A percentile compares a stretch with the other conserved stretches of the same genome.
phyloP scores from a whole-genome alignment of 2,113 vertebrate genomes.

The Paracanthobrama guichenoti region DNA sequence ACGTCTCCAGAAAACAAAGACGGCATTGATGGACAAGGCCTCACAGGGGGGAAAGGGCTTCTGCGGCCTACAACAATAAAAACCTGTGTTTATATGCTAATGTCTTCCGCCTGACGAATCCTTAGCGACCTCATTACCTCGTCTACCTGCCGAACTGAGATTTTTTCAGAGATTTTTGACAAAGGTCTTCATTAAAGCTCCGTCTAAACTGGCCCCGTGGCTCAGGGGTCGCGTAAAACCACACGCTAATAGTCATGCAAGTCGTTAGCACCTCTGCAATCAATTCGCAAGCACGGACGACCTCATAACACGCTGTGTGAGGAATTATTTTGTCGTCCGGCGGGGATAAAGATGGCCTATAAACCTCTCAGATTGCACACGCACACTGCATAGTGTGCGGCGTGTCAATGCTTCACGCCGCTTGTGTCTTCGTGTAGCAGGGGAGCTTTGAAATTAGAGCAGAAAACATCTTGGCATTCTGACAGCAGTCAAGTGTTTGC shows the following conservation, averaged over 20 bases:
- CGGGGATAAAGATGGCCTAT: constrained; percentile 27
- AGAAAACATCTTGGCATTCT: constrained; percentile 13
- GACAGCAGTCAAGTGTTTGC: background rate
- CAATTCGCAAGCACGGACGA: background rate
- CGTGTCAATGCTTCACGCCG: background rate
- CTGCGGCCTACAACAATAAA: background rate
- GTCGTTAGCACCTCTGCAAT: constrained; percentile 39
- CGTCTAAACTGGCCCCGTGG: background rate
- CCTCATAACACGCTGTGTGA: background rate
- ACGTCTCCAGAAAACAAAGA: background rate
- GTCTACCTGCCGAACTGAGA: background rate
- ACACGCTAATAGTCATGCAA: background rate
- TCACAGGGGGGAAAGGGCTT: background rate
- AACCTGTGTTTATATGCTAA: constrained; percentile 29
- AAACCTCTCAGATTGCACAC: background rate
- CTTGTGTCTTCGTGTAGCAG: background rate
- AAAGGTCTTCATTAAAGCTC: constrained; percentile 44
- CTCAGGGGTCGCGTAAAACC: constrained; percentile 48
- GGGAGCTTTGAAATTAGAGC: constrained; percentile 7
- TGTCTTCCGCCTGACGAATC: constrained; percentile 40
- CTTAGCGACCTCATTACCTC: constrained; percentile 61
- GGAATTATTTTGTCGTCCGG: background rate
- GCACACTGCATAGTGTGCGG: background rate
- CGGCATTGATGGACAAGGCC: constrained; percentile 23
- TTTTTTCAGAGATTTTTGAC: background rate